Base-by-base conservation (phyloP, 2,888 invertebrate genomes). In the Xanthia icteritia region DNA sequence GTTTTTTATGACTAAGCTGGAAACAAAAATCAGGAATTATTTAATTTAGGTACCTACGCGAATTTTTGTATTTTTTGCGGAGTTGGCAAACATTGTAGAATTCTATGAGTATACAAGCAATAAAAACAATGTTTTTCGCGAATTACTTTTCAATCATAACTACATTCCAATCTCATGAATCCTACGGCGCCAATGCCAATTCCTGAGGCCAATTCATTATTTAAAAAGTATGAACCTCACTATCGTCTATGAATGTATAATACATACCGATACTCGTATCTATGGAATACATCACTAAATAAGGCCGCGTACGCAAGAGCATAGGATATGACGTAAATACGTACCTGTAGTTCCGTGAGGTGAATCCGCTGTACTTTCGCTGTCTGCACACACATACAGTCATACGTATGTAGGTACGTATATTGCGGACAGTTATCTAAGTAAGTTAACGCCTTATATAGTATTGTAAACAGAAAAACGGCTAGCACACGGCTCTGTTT, bases 321-420 rank as follows among this genome's bases (percentile, higher is more conserved):
- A 87, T 91, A 88, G 91, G 92, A 91, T 85, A 86, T 92, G 92
- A 91, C 90, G 91, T 89, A 91, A 90, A 83, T 84, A 82, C 75
- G 82, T 79, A 84, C 82, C 83, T 84, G 65, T 58, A 87, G 91
- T 91, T 93, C 91, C 91, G 91, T 86, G 87, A 90, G 89, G 86
- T 73, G 86, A 89, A 91, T 83, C 89, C 90, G 87, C 74, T 71
- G 82, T 84, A 90, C 92, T 92, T 92, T 92, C 90, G 89, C 89
- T 94, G 85, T 93, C 93, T 90, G 91, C 88, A 77, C 84, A 89
- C 86, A 90, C 85, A 89, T 70, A 69, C 68, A 79, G n/a, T 51
- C 79, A 79, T 72, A 72, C 61, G 42, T 63, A 56, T 42, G 71
- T 39, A 69, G 27, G 66, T 80, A 81, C 73, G 31, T 66, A 75